phyloP scores from a whole-genome alignment of 2,113 vertebrate genomes.

The Peromyscus leucopus region DNA sequence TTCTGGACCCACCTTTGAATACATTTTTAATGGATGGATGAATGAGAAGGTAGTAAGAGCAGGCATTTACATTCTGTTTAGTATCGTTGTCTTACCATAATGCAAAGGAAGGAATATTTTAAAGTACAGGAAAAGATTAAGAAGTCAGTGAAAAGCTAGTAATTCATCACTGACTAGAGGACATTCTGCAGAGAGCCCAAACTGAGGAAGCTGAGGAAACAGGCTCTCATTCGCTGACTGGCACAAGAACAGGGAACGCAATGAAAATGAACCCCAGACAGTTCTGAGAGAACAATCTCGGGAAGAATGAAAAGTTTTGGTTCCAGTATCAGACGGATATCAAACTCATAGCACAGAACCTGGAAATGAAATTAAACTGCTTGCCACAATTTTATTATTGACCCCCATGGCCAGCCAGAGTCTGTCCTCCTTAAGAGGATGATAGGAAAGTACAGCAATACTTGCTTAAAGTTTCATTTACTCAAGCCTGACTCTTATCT shows the following conservation, averaged over 20 bases:
- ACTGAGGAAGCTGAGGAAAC: slow-evolving; percentile 63
- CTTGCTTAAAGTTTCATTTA: slow-evolving; percentile 61
- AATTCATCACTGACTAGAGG: slow-evolving; percentile 78
- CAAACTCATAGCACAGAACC: slow-evolving; percentile 39
- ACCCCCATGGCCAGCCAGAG: background rate
- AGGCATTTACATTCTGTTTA: slow-evolving; percentile 51
- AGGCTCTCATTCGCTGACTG: slow-evolving; percentile 74
- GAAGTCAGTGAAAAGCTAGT: slow-evolving; percentile 74
- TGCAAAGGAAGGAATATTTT: slow-evolving; percentile 45
- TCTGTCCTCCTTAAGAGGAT: slow-evolving; percentile 17
- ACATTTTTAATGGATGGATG: slow-evolving; percentile 65
- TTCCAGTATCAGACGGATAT: slow-evolving; percentile 66
- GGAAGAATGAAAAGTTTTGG: slow-evolving; percentile 53
- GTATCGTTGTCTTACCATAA: slow-evolving; percentile 49
- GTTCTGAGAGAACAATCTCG: slow-evolving; percentile 58
- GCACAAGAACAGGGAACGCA: slow-evolving; percentile 46
- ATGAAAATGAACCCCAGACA: slow-evolving; percentile 73
- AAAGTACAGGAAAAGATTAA: slow-evolving; percentile 71
- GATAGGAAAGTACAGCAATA: slow-evolving; percentile 26
- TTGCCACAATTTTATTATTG: slow-evolving; percentile 13
- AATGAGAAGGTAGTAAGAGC: slow-evolving; percentile 52
- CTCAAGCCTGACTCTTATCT: slow-evolving; percentile 44
- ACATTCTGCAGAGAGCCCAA: slow-evolving; percentile 74
- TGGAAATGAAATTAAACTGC: slow-evolving; percentile 47
- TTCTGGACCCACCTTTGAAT: background rate